Evolutionary conservation across 2,888 invertebrate genomes (phyloP).

Genomic region (Mylabris sibirica): DNA sequence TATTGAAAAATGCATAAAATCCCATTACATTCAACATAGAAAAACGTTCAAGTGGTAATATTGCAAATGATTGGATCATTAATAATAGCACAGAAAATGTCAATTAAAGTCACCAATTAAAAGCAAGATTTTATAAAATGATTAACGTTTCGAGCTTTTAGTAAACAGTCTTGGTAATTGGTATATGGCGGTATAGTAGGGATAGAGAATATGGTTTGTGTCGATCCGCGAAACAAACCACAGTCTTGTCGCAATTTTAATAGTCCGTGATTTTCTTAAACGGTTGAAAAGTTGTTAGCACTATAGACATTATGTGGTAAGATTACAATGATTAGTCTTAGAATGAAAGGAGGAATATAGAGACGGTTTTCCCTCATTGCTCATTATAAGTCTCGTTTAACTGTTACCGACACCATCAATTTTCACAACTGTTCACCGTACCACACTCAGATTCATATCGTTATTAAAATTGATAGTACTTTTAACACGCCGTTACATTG

Average conservation of each 20-base stretch:
- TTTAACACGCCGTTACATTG: constrained; percentile 52
- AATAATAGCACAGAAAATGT: constrained; percentile 54
- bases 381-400: constrained; percentile 57
- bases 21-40: neutral
- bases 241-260: constrained; percentile 59
- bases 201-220: constrained; percentile 31
- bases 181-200: constrained; percentile 48
- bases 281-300: constrained; percentile 62
- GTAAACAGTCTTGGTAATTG: constrained; percentile 56
- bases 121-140: constrained; percentile 55
- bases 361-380: constrained; percentile 57
- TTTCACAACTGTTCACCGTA: constrained; percentile 52
- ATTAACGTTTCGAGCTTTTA: constrained; percentile 57
- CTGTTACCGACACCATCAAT: constrained; percentile 60
- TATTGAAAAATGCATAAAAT: neutral
- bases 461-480: constrained; percentile 57
- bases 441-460: constrained; percentile 54
- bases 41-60: neutral
- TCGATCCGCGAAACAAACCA: constrained; percentile 49
- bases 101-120: constrained; percentile 60
- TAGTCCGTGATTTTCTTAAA: constrained; percentile 62
- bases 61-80: constrained; percentile 43
- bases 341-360: constrained; percentile 31
- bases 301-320: constrained; percentile 60
- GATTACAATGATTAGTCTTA: constrained; percentile 61